Conservation (phyloP, 2,113 vertebrate genomes). For the Eclectus roratus region DNA sequence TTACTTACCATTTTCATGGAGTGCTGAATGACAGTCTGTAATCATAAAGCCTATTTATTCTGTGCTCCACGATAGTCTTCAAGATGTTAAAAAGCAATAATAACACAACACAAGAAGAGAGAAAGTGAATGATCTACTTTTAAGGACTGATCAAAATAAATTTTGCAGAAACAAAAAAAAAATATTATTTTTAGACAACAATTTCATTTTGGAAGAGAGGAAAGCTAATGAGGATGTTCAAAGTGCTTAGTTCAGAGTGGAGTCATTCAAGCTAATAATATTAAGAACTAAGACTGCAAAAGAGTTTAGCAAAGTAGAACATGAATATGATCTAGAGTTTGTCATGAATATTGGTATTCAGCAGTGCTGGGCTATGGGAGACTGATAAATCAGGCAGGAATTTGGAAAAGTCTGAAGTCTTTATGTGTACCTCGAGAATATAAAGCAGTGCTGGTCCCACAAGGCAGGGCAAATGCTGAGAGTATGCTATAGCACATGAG, state of each 20-base stretch:
- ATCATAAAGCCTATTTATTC: background rate
- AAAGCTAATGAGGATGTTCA: background rate
- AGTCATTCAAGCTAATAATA: slow-evolving; percentile 32
- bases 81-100: background rate
- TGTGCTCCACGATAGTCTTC: background rate
- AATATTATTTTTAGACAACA: background rate
- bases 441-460: background rate
- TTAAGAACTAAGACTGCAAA: background rate
- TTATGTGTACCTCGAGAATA: background rate
- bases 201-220: background rate
- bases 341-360: slow-evolving; percentile 11
- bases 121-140: background rate
- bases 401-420: slow-evolving; percentile 39
- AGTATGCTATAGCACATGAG: background rate
- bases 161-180: background rate
- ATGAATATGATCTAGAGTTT: background rate
- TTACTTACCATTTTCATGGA: background rate
- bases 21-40: background rate
- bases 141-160: background rate
- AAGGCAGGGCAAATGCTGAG: background rate
- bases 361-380: background rate
- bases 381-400: slow-evolving; percentile 20
- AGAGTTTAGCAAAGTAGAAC: slow-evolving; percentile 13
- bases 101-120: background rate
- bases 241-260: background rate